phyloP scores from a whole-genome alignment of 2,113 vertebrate species.

The Toxotes jaculatrix region DNA sequence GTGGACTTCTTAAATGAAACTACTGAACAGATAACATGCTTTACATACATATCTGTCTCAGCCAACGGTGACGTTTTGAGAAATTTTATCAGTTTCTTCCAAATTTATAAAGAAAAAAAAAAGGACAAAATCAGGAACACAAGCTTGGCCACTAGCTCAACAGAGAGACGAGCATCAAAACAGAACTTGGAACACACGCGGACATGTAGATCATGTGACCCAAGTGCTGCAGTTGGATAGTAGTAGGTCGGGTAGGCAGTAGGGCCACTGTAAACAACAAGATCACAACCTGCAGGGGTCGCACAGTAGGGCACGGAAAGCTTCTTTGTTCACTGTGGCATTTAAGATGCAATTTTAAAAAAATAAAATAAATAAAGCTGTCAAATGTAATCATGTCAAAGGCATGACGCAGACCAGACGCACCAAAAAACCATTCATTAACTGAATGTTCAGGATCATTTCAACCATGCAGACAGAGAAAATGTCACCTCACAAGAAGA shows the following conservation, averaged over 20 bases:
- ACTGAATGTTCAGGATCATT: not conserved
- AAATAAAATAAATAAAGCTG: not conserved
- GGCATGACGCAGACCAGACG: not conserved
- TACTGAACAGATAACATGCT: slow-evolving; percentile 39
- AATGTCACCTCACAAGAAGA: not conserved
- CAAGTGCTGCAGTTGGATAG: slow-evolving; percentile 28
- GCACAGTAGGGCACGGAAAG: not conserved
- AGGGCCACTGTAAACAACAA: slow-evolving; percentile 39
- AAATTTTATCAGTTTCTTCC: not conserved
- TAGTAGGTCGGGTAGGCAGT: not conserved
- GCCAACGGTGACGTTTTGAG: not conserved
- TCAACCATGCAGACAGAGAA: slow-evolving; percentile 19
- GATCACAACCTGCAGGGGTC: slow-evolving; percentile 6
- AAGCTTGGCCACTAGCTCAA: not conserved
- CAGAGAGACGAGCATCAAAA: slow-evolving; percentile 15
- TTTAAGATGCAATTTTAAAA: not conserved
- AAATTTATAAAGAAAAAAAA: not conserved
- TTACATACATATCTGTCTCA: slow-evolving; percentile 32
- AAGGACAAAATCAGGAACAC: slow-evolving; percentile 13
- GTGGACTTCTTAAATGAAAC: slow-evolving; percentile 6
- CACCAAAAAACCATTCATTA: not conserved
- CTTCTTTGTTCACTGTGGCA: slow-evolving; percentile 27
- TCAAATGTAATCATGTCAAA: not conserved
- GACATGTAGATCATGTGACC: slow-evolving; percentile 29
- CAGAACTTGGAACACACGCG: slow-evolving; percentile 7